These are phyloP conservation scores for Chaetodon auriga DNA, from an alignment of 2,113 vertebrate species.

Conservation along the genomic window DNA sequence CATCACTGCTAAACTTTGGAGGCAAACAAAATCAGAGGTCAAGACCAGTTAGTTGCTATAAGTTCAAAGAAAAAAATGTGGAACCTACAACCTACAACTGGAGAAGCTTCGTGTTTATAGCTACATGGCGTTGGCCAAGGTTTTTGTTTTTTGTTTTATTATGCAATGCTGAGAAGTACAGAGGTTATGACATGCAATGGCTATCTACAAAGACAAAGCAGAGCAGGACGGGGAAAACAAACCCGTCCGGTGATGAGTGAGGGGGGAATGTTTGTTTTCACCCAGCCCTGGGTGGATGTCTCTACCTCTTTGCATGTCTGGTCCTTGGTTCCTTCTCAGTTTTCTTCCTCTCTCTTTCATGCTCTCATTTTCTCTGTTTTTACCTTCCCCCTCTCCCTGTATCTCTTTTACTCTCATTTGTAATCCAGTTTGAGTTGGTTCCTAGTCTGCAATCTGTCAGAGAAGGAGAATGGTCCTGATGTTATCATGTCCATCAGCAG, in stretches of 20 bases:
- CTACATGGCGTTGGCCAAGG: neutral
- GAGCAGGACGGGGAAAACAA: slow-evolving; percentile 44
- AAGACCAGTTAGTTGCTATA: neutral
- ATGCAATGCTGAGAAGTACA: slow-evolving; percentile 6
- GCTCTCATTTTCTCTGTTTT: slow-evolving; percentile 37
- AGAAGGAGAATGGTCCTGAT: slow-evolving; percentile 66
- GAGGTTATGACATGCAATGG: slow-evolving; percentile 27
- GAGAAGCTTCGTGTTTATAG: neutral
- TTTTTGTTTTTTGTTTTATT: slow-evolving; percentile 41
- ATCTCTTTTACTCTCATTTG: slow-evolving; percentile 41
- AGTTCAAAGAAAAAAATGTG: neutral
- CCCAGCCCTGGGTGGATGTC: slow-evolving; percentile 34
- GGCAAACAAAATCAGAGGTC: neutral
- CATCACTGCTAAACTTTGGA: neutral
- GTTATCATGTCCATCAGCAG: slow-evolving; percentile 73
- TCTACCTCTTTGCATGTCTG: slow-evolving; percentile 24
- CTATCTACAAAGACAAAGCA: slow-evolving; percentile 40
- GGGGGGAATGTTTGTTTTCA: slow-evolving; percentile 46
- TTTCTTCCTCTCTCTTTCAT: slow-evolving; percentile 16
- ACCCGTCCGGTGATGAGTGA: slow-evolving; percentile 43
- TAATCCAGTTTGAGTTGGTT: slow-evolving; percentile 74
- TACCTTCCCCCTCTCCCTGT: slow-evolving; percentile 14
- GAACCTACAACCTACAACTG: neutral
- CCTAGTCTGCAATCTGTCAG: slow-evolving; percentile 72
- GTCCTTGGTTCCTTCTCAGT: slow-evolving; percentile 9